These are phyloP conservation scores for Mythimna pallens DNA, from an alignment of 2,888 invertebrate species.

Conservation along the genomic window DNA sequence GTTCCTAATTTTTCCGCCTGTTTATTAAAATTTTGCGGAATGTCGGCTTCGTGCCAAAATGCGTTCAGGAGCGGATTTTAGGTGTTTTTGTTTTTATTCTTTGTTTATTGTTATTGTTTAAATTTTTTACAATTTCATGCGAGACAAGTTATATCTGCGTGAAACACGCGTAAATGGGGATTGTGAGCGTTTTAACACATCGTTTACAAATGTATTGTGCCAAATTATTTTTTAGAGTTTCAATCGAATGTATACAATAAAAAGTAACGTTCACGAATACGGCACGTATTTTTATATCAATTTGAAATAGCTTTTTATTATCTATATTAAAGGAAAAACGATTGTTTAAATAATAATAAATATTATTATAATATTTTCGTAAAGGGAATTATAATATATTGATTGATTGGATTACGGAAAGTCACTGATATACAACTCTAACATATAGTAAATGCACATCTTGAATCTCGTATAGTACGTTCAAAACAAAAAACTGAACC, in stretches of 20 bases:
- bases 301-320: not conserved
- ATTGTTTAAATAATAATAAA: too few species aligned
- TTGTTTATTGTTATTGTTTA: conserved; percentile 60
- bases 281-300: not conserved
- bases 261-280: conserved; percentile 14
- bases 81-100: conserved; percentile 46
- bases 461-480: too few species aligned
- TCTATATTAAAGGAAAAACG: too few species aligned
- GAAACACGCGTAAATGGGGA: conserved; percentile 50
- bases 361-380: too few species aligned
- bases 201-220: conserved; percentile 24
- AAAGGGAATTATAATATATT: not conserved
- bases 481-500: too few species aligned
- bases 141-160: conserved; percentile 29
- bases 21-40: conserved; percentile 40
- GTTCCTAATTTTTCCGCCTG: conserved; percentile 51
- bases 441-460: too few species aligned
- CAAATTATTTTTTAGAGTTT: conserved; percentile 43
- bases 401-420: not conserved
- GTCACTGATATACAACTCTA: not conserved
- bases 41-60: conserved; percentile 59
- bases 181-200: conserved; percentile 37
- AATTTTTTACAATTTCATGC: conserved; percentile 52
- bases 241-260: conserved; percentile 37
- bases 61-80: conserved; percentile 46